phyloP scores from a whole-genome alignment of 2,888 invertebrate genomes.

The Microctonus brassicae region DNA sequence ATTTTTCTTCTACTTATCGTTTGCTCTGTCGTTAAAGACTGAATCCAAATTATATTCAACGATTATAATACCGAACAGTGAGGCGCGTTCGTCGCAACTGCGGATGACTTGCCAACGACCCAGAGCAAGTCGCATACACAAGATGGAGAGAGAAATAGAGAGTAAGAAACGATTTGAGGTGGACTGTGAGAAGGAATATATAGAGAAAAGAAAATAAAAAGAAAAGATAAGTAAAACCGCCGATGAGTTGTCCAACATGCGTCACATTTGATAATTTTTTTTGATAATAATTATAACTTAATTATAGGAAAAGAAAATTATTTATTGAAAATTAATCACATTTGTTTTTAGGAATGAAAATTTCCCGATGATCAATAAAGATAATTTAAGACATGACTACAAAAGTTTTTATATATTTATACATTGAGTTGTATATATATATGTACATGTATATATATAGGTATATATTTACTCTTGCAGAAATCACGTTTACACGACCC shows the following conservation, averaged over 20 bases:
- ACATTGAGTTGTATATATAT: too few species aligned
- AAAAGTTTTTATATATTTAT: not conserved
- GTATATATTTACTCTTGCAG: not conserved
- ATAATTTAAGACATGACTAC: constrained; percentile 1
- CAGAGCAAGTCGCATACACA: constrained; percentile 6
- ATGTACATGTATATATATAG: not conserved
- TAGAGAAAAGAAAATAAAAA: not conserved
- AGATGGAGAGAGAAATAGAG: not conserved
- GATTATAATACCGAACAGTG: constrained; percentile 60
- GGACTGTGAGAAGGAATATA: not conserved
- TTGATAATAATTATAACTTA: not conserved
- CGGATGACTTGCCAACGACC: constrained; percentile 35
- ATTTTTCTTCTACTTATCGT: constrained; percentile 16
- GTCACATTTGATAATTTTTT: not conserved
- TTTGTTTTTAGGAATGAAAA: not conserved
- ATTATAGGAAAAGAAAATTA: not conserved
- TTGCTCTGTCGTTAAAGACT: constrained; percentile 9
- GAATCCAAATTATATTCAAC: constrained; percentile 33
- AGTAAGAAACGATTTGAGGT: not conserved
- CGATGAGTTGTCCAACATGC: constrained; percentile 3
- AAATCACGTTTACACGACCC: constrained; percentile 10
- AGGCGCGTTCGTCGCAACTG: constrained; percentile 63
- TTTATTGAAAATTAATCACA: not conserved
- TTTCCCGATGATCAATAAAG: not conserved
- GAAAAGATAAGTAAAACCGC: not conserved